Base-by-base conservation (phyloP, 2,113 vertebrate genomes). In the Marcusenius ussheri region DNA sequence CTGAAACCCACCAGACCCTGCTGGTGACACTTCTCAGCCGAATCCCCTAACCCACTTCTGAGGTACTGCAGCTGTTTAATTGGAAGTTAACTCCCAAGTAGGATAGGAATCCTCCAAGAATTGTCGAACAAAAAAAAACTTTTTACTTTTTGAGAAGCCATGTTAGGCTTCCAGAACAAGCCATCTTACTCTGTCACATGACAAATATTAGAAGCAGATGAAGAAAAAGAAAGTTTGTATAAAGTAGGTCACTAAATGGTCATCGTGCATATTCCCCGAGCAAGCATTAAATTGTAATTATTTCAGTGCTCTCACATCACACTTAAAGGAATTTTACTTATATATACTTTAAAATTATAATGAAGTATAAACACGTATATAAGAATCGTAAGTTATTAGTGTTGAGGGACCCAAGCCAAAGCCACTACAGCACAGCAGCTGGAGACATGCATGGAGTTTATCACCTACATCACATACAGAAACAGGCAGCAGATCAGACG, bases 401-500 rank as follows among this genome's bases (percentile, higher is more conserved):
- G 10, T 17, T 15, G 70, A 17, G 70, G 11, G 31, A 77, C 5
- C 35, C 13, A 15, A 58, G 35, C 13, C 17, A 42, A 80, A 80
- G 35, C 5, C 19, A 77, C 27, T 39, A 80, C 74, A 80, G 17
- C 27, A 39, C 70, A 39, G 13, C 74, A 42, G 35, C 74, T 42
- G 74, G 13, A 77, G 70, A 77, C 15, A 15, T 15, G 19, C 9
- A 0, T 39, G 35, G 7, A 35, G 74, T 35, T 7, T 42, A 17
- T 80, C 13, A 42, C 74, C 35, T 19, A 35, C 74, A 42, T 80
- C 1, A 80, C 74, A 11, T 17, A 42, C 85, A 11, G 19, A 24
- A 84, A 10, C 87, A 39, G 87, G 91, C n/a, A 91, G 90, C 91
- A 70, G 35, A 91, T 86, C 46, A 88, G 13, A 92, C 90, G 83